phyloP scores from a whole-genome alignment of 1,140 invertebrate species.

The Halictus rubicundus region DNA sequence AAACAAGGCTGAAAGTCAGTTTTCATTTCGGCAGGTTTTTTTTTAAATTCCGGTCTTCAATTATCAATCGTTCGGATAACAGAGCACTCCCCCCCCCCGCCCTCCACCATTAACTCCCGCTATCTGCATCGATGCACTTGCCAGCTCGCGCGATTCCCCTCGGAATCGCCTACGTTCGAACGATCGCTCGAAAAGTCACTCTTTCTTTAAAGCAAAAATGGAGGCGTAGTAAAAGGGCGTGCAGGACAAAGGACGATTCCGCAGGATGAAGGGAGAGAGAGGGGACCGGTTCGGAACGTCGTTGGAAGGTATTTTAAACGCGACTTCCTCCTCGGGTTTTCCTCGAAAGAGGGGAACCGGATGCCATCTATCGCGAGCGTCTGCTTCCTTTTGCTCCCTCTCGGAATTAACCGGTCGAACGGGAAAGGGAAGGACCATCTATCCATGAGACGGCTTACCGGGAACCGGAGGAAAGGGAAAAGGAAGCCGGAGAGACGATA shows the following conservation, averaged over 20 bases:
- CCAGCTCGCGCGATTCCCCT: too few species aligned
- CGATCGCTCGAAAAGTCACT: too few species aligned
- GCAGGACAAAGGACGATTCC: neutral
- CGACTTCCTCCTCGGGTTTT: conserved; percentile 43
- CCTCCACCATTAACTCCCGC: too few species aligned
- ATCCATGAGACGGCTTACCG: neutral
- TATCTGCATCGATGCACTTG: too few species aligned
- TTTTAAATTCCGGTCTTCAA: too few species aligned
- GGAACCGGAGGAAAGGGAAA: conserved; percentile 45
- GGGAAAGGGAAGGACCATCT: conserved; percentile 21
- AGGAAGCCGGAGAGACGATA: conserved; percentile 18
- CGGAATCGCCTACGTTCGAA: too few species aligned
- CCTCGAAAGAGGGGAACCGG: conserved; percentile 67
- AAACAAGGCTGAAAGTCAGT: too few species aligned
- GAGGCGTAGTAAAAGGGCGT: neutral
- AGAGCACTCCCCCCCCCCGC: too few species aligned
- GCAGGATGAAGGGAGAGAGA: conserved; percentile 1
- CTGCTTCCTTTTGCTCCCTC: conserved; percentile 72
- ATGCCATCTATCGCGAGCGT: conserved; percentile 77
- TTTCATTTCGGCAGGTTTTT: too few species aligned
- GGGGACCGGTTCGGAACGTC: neutral
- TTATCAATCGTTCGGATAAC: too few species aligned
- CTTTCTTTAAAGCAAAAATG: too few species aligned
- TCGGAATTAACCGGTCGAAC: conserved; percentile 60
- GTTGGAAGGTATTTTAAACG: conserved; percentile 37